Base-by-base conservation (phyloP, 1,140 invertebrate species). In the Mizuhopecten yessoensis region DNA sequence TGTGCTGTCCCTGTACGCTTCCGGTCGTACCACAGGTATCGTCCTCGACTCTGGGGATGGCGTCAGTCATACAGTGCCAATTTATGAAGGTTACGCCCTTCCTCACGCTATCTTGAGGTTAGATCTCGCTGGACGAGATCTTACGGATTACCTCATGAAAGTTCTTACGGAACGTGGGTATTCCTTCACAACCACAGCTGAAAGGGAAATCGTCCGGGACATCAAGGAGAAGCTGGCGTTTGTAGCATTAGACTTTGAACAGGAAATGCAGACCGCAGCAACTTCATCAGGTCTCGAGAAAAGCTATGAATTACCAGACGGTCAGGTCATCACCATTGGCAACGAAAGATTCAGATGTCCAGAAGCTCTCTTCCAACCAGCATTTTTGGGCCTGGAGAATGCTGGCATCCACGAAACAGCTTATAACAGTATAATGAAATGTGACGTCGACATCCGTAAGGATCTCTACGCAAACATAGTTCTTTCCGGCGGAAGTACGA, bases 61-160 rank as follows among this genome's bases (percentile, higher is more conserved):
- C 34, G 95, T 95, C 75, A 98, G 98, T 17, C 98, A 99, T 97
- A 98, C 98, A 57, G 98, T 99, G 45, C 98, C 98, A 96, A 96
- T 96, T 86, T 99, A 99, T 29, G 98, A 99, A 97, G 98, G 98
- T 92, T 89, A 90, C 94, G 97, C 97, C 88, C 94, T 97, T 34
- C 97, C 97, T 29, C 97, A 97, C 94, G 98, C 98, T 95, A 99
- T 99, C 96, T 97, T 98, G 75, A 98, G 98, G 97, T 96, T 99
- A 95, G 98, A 99, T 96, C 97, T 99, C 96, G 98, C 98, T 95
- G 99, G 99, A 92, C 98, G 99, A 95, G 99, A 99, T 97, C 97
- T 99, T 95, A 99, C 99, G 94, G 98, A 99, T 97, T 99, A 99
- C 97, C 97, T 99, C 96, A 99, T 99, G 98, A 99, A 99, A 97